Evolutionary conservation across 2,888 invertebrate genomes (phyloP), one percentile per base, ranked within the genome.

Genomic region (Stenolophus ochropezus): DNA sequence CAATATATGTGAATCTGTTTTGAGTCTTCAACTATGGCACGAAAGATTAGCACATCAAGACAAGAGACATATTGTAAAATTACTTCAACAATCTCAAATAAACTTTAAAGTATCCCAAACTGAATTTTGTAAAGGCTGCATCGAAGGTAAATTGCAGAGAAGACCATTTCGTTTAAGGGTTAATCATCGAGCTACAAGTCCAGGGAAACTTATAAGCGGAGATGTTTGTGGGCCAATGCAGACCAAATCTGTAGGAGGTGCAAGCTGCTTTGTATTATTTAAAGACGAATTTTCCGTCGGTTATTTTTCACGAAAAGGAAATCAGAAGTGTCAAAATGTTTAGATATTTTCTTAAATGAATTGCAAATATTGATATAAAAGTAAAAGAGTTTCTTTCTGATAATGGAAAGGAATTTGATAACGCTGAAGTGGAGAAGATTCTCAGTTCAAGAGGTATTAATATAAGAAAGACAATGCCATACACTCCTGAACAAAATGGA

Each of bases 201-300:
- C 84, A 5, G 85, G 85, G 21, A 84, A 85, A 69, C 53, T 85
- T 20, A 84, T 86, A 21, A 23, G 27, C 27, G 16, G n/a, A 14
- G 65, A 65, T 23, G 23, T 65, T 1, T 65, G 69, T 25, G 69
- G 27, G 14, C 69, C 69, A 69, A 25, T 2, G 69, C 27, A 25
- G 27, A 75, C 33, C 2, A 73, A 82, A 71, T 86, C 86, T 0
- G 8, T 84, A 2, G 86, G 85, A 4, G 86, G 85, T 23, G 69
- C 85, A 4, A 82, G 82, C 69, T 86, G 83, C 71, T 86, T 84
- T 82, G 75, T 85, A 3, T 82, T 82, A 4, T 86, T 86, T 51
- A 85, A 85, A 53, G 84, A 86, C 79, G 84, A 86, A 75, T 85
- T 83, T 53, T 83, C 84, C 80, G 85, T 27, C 18, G 58, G 2